Evolutionary conservation across 1,140 invertebrate genomes (phyloP), one percentile per base, ranked within the genome.

Genomic region (Mercenaria mercenaria): DNA sequence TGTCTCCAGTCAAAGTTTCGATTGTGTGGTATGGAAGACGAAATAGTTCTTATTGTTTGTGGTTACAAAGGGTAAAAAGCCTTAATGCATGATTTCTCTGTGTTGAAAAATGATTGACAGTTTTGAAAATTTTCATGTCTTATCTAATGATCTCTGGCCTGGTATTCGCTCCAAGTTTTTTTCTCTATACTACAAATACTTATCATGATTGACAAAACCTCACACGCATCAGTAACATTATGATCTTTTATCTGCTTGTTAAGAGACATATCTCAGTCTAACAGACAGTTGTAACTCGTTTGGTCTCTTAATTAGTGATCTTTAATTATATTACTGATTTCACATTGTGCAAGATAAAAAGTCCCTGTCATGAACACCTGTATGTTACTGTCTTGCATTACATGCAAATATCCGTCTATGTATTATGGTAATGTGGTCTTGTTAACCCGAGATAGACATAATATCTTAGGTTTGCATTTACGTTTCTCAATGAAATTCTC

Each of bases 311-410:
- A 64, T 64, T 64, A 29, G 59, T n/a, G n/a, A 29, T 64, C 26
- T 64, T 15, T 64, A 15, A 64, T 20, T 64, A 29, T 64, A 8
- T 29, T 29, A 64, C 59, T 64, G 59, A 64, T 64, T 64, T 64
- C n/a, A 64, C 59, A 64, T 64, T 29, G 59, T 64, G n/a, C 59
- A 64, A 64, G 59, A 64, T 64, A 64, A 64, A 59, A 64, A 64
- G 59, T 64, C 59, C 2, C 34, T 72, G 67, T 72, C 67, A 72
- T 37, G 67, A 72, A 72, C 67, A 72, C 67, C 67, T 72, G 67
- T 39, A 37, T 41, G 11, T 72, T 72, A 37, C n/a, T 3, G 61
- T 67, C 6, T 67, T 67, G 61, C 26, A 32, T 67, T 67, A 67
- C 61, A 67, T 67, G 34, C 67, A 72, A 39, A 72, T 39, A 39